Evolutionary conservation across 1,140 invertebrate species (phyloP), one percentile per base, ranked within the genome.

Genomic region (Drosophila melanica): DNA sequence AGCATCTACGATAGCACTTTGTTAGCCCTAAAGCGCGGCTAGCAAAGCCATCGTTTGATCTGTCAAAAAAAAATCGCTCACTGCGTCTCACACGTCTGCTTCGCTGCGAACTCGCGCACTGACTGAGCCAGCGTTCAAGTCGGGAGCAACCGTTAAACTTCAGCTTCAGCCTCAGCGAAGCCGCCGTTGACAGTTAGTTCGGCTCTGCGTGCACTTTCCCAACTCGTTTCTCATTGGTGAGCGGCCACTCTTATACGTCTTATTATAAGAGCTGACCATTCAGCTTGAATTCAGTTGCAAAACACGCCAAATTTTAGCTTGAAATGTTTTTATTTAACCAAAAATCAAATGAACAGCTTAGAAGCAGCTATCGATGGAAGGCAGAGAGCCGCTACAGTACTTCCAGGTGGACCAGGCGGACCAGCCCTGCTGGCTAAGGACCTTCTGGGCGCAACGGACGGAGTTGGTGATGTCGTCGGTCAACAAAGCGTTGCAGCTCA

Each of bases 1-100:
- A 16, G 14, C 27, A 42, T 27, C 53, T 44, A 48, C 64, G 68
- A 86, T 64, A 65, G 71, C 78, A 87, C 82, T 86, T 87, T 78
- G 82, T 70, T 86, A 86, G 79, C 76, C 68, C 64, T 86, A 48
- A 45, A 37, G 27, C 59, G 27, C 75, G 65, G 80, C 82, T 86
- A 86, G 66, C 84, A 69, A 69, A 86, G 82, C 60, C 79, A 86
- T 86, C 75, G 75, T 55, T 79, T 48, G 71, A 45, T 50, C 48
- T 50, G 11, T 39, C 16, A 30, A 33, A 39, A 10, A 33, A 44
- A 35, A 35, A 27, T 5, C 27, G 27, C 16, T 14, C 59, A 10
- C 44, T 14, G 30, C 64, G 42, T 35, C 37, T 39, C 37, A 68
- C 60, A 81, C 78, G 70, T 81, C 78, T 23, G 64, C 8, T 48